Evolutionary conservation across 2,797 vertebrate species (phyloP), one percentile per base, ranked within the genome.

Genomic region (Coilia nasus): DNA sequence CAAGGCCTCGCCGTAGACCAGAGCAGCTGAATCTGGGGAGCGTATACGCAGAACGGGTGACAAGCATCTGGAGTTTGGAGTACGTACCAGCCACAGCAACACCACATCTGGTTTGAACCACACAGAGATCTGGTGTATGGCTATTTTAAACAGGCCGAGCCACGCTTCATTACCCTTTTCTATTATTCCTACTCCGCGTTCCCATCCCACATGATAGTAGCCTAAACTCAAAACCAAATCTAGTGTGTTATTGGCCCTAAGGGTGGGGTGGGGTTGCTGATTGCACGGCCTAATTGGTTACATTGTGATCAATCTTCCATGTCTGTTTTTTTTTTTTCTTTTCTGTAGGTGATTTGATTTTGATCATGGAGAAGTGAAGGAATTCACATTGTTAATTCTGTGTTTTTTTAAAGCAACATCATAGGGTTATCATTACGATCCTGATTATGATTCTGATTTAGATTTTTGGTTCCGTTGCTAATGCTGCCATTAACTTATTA

Each of bases 21-120:
- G 64, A 25, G 64, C 64, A 71, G 64, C 64, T 71, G 64, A 71
- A 71, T 71, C 64, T 71, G 64, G 64, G 64, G 64, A 71, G 64
- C 64, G 28, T 14, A 71, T 41, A 41, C 64, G 64, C 15, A 25
- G 25, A 71, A 25, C 31, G 64, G 64, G 64, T 71, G 64, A 71
- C 64, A 35, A 71, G 64, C 64, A 71, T 71, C 64, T 71, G 64
- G 64, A 71, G 25, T 71, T 71, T 71, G 64, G 64, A 71, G 64
- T 6, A 15, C 11, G 28, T 41, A 41, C 35, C 2, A 71, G 64
- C 64, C 64, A 15, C 64, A 15, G 64, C 64, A 71, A 35, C 64
- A 14, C 14, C 11, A 71, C 64, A 71, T 71, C 64, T 71, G 64
- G 64, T 71, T 71, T 35, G 12, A 71, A 71, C 64, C 64, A 71